A percentile compares a stretch with the other conserved stretches of the same genome.
Evolutionary conservation across 1,140 invertebrate genomes (phyloP).

Genomic region (Drosophila guanche): DNA sequence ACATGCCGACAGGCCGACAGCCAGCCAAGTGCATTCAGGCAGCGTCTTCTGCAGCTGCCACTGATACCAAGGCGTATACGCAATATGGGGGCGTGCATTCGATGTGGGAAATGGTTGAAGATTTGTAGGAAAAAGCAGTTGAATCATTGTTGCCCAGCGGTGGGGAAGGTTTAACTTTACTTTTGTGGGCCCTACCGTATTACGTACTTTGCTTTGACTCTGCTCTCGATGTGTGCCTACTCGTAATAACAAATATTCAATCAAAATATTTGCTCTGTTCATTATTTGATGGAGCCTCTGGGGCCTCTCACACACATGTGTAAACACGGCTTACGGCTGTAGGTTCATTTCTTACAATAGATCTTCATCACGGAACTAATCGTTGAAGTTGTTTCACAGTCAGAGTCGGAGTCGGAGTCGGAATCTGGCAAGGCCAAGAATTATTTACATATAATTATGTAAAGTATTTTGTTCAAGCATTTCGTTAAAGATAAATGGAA

Average conservation of each 20-base stretch:
- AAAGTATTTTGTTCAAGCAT: conserved; percentile 27
- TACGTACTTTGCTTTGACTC: conserved; percentile 28
- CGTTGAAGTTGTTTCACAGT: conserved; percentile 23
- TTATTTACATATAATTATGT: conserved; percentile 59
- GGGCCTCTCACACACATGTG: conserved; percentile 23
- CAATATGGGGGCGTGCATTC: conserved; percentile 49
- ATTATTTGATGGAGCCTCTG: conserved; percentile 25
- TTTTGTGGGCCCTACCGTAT: conserved; percentile 26
- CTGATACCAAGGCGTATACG: conserved; percentile 37
- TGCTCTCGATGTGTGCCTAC: conserved; percentile 11
- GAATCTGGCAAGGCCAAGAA: conserved; percentile 50
- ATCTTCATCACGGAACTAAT: conserved; percentile 62
- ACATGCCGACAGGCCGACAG: conserved; percentile 25
- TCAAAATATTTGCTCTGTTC: conserved; percentile 40
- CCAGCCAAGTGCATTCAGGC: conserved; percentile 65
- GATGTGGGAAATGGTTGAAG: conserved; percentile 35
- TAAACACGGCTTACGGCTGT: conserved; percentile 31
- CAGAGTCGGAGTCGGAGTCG: background rate
- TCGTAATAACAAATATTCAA: conserved; percentile 43
- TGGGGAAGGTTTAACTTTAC: conserved; percentile 24
- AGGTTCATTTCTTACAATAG: conserved; percentile 23
- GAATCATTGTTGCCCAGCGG: conserved; percentile 25
- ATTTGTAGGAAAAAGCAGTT: background rate
- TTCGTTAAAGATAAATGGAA: conserved; percentile 12
- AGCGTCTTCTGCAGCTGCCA: conserved; percentile 48